phyloP scores from a whole-genome alignment of 1,140 invertebrate species.

The Leptopilina boulardi region DNA sequence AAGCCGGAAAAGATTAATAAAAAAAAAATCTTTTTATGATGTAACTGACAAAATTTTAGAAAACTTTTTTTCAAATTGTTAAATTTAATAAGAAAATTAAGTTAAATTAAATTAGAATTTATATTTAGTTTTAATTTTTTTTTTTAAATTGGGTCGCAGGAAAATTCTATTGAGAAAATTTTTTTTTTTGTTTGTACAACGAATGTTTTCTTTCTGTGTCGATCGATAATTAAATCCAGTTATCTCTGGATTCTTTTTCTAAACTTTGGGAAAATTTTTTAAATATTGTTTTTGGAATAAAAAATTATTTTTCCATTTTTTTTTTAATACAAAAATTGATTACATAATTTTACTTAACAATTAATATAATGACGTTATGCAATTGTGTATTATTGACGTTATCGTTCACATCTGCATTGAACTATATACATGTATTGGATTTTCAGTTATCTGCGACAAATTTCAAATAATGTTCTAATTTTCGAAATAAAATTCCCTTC shows the following conservation, averaged over 20 bases:
- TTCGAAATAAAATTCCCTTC: too few species aligned
- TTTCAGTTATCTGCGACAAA: not conserved
- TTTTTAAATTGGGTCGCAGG: too few species aligned
- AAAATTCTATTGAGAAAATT: constrained; percentile 9
- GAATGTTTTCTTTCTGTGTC: not conserved
- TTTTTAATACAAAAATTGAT: not conserved
- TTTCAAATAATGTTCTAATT: not conserved
- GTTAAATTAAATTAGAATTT: too few species aligned
- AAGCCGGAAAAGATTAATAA: too few species aligned
- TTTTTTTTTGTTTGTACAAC: not conserved
- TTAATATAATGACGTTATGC: constrained; percentile 26
- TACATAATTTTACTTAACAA: constrained; percentile 7
- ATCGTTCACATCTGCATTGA: not conserved
- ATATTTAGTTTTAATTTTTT: too few species aligned
- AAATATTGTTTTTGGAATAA: too few species aligned
- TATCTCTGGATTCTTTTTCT: constrained; percentile 11
- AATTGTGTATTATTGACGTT: constrained; percentile 16
- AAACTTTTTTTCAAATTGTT: too few species aligned
- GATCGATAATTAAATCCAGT: constrained; percentile 25
- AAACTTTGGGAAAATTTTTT: constrained; percentile 28
- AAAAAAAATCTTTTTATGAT: too few species aligned
- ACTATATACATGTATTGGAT: constrained; percentile 5
- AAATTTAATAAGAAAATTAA: too few species aligned
- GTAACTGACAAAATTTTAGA: too few species aligned
- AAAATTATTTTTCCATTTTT: too few species aligned